Evolutionary conservation across 2,113 vertebrate genomes (phyloP).

Genomic region (Gasterosteus aculeatus): DNA sequence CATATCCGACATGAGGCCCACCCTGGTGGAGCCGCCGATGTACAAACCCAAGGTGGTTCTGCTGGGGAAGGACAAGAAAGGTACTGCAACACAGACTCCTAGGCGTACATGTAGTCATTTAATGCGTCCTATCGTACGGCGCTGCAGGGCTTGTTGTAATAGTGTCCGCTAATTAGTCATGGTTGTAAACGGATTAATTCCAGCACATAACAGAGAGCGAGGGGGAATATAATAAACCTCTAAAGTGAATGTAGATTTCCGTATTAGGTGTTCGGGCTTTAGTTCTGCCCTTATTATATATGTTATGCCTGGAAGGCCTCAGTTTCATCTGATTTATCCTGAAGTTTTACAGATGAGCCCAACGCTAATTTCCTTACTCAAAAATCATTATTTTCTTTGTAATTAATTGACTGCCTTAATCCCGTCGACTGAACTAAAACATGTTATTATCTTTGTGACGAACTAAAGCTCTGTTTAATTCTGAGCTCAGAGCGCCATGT

Average conservation of each 20-base stretch:
- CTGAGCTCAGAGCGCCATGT: conserved; percentile 8
- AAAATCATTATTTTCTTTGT: conserved; percentile 14
- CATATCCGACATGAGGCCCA: conserved; percentile 97
- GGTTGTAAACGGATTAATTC: conserved; percentile 48
- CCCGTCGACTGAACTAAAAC: conserved; percentile 19
- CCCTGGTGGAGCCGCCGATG: conserved; percentile 94
- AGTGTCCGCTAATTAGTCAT: conserved; percentile 63
- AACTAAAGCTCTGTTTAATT: conserved; percentile 22
- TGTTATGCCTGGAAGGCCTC: conserved; percentile 15
- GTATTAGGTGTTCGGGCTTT: conserved; percentile 9
- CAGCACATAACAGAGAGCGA: conserved; percentile 23
- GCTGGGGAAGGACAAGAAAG: conserved; percentile 99
- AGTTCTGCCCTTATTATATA: conserved; percentile 2
- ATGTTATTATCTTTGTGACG: conserved; percentile 28
- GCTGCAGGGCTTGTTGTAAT: conserved; percentile 46
- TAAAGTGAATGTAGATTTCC: conserved; percentile 8
- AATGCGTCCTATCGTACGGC: conserved; percentile 52
- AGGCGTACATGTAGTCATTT: conserved; percentile 14
- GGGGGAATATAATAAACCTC: conserved; percentile 6
- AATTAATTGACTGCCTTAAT: conserved; percentile 37
- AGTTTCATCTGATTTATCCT: conserved; percentile 11
- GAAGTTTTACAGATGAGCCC: conserved; percentile 15
- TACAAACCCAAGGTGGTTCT: conserved; percentile 99
- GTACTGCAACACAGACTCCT: conserved; percentile 67
- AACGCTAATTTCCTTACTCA: conserved; percentile 23